phyloP scores from a whole-genome alignment of 1,140 invertebrate species.

The Ooceraea biroi region DNA sequence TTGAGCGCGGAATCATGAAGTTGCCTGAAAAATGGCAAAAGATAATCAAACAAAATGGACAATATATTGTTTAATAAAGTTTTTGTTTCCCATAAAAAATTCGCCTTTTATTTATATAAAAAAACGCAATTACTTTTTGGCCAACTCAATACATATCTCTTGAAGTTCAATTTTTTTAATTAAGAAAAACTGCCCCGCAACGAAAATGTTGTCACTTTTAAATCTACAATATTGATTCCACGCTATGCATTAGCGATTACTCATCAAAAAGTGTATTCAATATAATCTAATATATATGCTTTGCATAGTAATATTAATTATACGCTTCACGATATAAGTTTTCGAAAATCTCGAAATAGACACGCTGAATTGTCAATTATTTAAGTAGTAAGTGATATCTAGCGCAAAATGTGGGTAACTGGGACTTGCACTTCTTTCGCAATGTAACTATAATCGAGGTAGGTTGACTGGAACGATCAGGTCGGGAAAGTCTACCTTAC shows the following conservation, averaged over 20 bases:
- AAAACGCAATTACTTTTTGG: no score
- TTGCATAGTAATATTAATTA: no score
- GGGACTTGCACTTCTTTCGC: slow-evolving; percentile 78
- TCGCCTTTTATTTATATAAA: no score
- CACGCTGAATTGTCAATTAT: slow-evolving; percentile 61
- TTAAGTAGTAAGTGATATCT: slow-evolving; percentile 72
- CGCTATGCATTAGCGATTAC: slow-evolving; percentile 20
- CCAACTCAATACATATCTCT: no score
- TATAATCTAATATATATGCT: background rate
- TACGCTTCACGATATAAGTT: background rate
- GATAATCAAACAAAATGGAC: no score
- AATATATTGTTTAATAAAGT: no score
- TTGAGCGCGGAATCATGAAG: no score
- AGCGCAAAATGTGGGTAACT: slow-evolving; percentile 78
- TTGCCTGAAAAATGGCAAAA: no score
- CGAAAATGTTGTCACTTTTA: no score
- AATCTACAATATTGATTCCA: slow-evolving; percentile 22
- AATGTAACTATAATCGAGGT: slow-evolving; percentile 63
- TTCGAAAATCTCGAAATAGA: slow-evolving; percentile 39
- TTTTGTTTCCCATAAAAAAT: no score
- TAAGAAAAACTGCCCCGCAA: no score
- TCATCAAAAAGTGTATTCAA: background rate
- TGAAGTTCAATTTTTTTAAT: no score
- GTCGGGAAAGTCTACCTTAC: slow-evolving; percentile 75
- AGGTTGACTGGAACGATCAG: slow-evolving; percentile 71